Evolutionary conservation across 2,888 invertebrate species (phyloP), one percentile per base, ranked within the genome.

Genomic region (Standfussiana lucernea): DNA sequence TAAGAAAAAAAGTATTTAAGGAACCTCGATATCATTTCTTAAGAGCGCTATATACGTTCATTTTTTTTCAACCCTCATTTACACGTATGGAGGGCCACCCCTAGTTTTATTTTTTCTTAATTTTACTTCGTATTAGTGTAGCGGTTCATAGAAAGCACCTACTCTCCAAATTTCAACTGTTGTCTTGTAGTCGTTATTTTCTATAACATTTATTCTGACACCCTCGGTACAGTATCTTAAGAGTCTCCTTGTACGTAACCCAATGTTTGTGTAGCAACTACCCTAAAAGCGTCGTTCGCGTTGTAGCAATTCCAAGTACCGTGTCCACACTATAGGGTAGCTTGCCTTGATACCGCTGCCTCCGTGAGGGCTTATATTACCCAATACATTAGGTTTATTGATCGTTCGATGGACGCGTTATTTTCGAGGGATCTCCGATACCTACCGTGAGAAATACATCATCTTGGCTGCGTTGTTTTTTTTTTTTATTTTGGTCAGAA

Each of bases 301-400:
- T 66, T 62, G 71, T 77, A 69, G 21, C 61, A 45, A 24, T 75
- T 50, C 15, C 21, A 69, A 82, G 65, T 72, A 47, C 59, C 82
- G 35, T 77, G 56, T 75, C 69, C 65, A 66, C 50, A 61, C 67
- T 75, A 59, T 68, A 74, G 69, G 76, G 79, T 73, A 78, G 56
- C 72, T 72, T 56, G 47, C 80, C 86, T 86, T 80, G 61, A 71
- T 83, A 77, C 76, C 78, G 85, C 80, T 74, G 74, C 86, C 86
- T 73, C 59, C 74, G 75, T 67, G 73, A 77, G 86, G 86, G 86
- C 79, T 90, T 89, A 85, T 91, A 93, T 93, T 93, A 90, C 90
- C 89, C 93, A 91, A 94, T 93, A 94, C 91, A 94, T 94, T 94
- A 93, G 90, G 89, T 91, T 90, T 94, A 95, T 94, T 93, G 95